phyloP scores from a whole-genome alignment of 2,113 vertebrate species.

The Epinephelus lanceolatus region DNA sequence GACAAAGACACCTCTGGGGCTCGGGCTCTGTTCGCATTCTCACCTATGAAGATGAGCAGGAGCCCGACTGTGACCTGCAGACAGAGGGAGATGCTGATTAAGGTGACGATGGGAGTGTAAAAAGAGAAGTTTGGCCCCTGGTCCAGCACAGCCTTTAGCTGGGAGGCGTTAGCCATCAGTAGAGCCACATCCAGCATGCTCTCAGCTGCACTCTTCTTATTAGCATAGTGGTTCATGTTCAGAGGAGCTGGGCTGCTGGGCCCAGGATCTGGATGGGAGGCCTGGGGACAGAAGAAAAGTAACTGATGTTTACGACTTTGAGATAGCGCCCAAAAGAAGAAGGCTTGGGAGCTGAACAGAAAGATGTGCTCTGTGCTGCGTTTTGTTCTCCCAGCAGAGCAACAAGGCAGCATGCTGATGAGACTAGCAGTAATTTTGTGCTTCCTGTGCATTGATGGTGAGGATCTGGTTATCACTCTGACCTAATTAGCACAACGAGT shows the following conservation, averaged over 20 bases:
- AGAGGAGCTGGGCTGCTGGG: slow-evolving; percentile 75
- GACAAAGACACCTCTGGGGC: not conserved
- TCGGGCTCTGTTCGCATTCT: slow-evolving; percentile 47
- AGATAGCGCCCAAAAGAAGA: slow-evolving; percentile 42
- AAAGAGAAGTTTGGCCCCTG: slow-evolving; percentile 87
- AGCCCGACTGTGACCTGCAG: slow-evolving; percentile 91
- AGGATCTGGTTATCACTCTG: slow-evolving; percentile 58
- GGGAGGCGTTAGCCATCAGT: slow-evolving; percentile 93
- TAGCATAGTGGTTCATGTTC: slow-evolving; percentile 92
- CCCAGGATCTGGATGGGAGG: slow-evolving; percentile 42
- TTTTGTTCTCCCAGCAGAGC: slow-evolving; percentile 32
- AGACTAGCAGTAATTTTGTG: slow-evolving; percentile 45
- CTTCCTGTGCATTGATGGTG: slow-evolving; percentile 53
- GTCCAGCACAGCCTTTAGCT: slow-evolving; percentile 92
- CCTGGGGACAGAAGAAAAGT: slow-evolving; percentile 54
- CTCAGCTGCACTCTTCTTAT: slow-evolving; percentile 93
- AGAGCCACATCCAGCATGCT: slow-evolving; percentile 94
- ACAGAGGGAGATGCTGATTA: slow-evolving; percentile 90
- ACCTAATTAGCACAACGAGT: slow-evolving; percentile 58
- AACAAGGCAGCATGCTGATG: slow-evolving; percentile 40
- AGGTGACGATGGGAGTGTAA: slow-evolving; percentile 85
- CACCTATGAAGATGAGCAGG: slow-evolving; percentile 94
- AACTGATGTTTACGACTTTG: slow-evolving; percentile 37
- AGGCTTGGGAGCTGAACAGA: slow-evolving; percentile 36
- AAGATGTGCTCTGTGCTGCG: slow-evolving; percentile 1